Conservation (phyloP, 2,113 vertebrate species). For the Sigmodon hispidus region DNA sequence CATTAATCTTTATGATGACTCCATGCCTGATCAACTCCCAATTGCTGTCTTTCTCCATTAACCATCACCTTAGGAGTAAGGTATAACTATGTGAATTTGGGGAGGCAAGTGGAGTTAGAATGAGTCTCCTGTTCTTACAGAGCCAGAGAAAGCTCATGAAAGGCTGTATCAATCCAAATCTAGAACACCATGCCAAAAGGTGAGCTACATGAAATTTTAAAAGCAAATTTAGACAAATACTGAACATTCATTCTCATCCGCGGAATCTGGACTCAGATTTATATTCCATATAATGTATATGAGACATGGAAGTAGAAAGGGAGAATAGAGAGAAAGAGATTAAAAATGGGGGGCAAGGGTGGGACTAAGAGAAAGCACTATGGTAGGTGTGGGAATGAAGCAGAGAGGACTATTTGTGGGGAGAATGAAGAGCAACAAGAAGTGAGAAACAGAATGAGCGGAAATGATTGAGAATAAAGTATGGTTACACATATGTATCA, state of each 20-base stretch:
- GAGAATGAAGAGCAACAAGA: neutral
- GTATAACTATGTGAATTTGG: neutral
- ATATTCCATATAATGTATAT: neutral
- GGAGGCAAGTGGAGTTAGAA: fast-evolving
- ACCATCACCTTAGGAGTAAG: neutral
- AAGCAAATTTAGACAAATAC: neutral
- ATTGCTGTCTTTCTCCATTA: neutral
- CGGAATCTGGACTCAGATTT: neutral
- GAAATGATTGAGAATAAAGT: neutral
- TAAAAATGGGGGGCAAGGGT: neutral
- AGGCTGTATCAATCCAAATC: neutral
- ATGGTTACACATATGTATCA: neutral
- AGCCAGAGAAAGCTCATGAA: neutral
- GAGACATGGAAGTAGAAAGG: neutral
- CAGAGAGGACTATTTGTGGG: fast-evolving
- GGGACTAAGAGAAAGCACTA: neutral
- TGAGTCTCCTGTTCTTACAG: neutral
- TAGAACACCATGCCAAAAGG: neutral
- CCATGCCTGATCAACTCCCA: neutral
- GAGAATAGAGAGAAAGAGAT: neutral
- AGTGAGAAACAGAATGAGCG: fast-evolving
- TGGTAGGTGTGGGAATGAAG: neutral
- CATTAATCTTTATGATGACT: neutral
- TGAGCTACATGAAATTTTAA: neutral
- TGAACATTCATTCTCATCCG: neutral